Evolutionary conservation across 2,113 vertebrate species (phyloP), one percentile per base, ranked within the genome.

Genomic region (Peromyscus maniculatus): DNA sequence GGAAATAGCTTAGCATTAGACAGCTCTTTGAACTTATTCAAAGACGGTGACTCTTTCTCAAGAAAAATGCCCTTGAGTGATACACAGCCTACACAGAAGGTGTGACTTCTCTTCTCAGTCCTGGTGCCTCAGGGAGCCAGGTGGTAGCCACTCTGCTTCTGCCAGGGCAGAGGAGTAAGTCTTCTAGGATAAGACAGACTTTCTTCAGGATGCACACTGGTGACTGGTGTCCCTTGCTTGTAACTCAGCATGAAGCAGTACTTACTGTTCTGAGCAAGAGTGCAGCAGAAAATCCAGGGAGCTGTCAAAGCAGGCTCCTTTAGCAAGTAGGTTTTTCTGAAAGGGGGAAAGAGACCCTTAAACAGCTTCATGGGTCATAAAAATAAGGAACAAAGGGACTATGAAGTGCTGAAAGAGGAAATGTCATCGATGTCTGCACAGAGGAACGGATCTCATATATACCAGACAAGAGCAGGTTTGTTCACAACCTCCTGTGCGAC

Each of bases 261-360:
- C 83, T 66, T 46, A 66, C 16, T 46, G 1, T 66, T 86, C 39
- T 67, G 39, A 16, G 16, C 11, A 67, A 49, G 28, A 5, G 17
- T 49, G 2, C 12, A 43, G n/a, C 74, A 55, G 91, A 88, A 87
- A 89, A 93, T 64, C 24, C 57, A 24, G 39, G 31, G 26, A 59
- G 0, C 74, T 87, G 46, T 91, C 62, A 36, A 91, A 64, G 28
- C 77, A 36, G 31, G 10, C 59, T 96, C 15, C 43, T 87, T 5
- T 79, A 24, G 22, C 33, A 72, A 79, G 43, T 26, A 96, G 69
- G 91, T 71, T 91, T 91, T 66, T 49, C 78, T 77, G n/a, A 86
- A 71, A 86, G 91, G 49, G 43, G 31, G 79, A 43, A 96, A 59
- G 21, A 74, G 71, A n/a, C 82, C 67, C 33, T n/a, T 89, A 89